phyloP scores from a whole-genome alignment of 2,113 vertebrate species.

The Regulus satrapa region DNA sequence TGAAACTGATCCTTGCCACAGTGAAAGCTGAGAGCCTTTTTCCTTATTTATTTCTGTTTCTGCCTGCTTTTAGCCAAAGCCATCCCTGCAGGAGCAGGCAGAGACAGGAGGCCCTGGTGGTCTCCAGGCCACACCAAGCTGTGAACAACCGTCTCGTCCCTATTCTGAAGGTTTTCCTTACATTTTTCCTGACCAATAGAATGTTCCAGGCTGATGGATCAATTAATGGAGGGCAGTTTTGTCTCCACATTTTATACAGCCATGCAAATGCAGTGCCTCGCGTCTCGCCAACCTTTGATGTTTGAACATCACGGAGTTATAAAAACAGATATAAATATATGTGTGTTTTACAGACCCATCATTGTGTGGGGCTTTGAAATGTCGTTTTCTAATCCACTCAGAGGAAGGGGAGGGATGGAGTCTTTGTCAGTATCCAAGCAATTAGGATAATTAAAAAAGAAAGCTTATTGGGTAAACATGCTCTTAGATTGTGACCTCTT shows the following conservation, averaged over 20 bases:
- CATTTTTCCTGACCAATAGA: neutral
- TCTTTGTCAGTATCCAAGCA: constrained; percentile 82
- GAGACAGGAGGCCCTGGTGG: neutral
- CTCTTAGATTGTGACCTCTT: constrained; percentile 91
- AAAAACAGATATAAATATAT: neutral
- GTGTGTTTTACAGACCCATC: constrained; percentile 38
- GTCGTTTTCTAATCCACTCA: constrained; percentile 74
- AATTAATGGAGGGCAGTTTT: neutral
- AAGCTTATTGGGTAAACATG: constrained; percentile 98
- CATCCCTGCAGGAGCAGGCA: neutral
- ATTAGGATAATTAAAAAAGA: constrained; percentile 99
- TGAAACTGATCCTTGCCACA: neutral
- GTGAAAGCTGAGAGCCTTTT: neutral
- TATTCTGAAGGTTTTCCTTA: neutral
- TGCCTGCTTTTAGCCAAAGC: neutral
- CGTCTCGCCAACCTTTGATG: neutral
- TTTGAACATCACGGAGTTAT: neutral
- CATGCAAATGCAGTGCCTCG: neutral
- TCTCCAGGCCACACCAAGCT: neutral
- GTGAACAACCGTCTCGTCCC: neutral
- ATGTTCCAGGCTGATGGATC: neutral
- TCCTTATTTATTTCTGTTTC: neutral
- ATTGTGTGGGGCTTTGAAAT: constrained; percentile 38
- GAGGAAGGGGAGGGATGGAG: constrained; percentile 71
- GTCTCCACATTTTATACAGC: neutral